These are phyloP conservation scores for Chesias legatella DNA, from an alignment of 2,888 invertebrate species.

Conservation along the genomic window DNA sequence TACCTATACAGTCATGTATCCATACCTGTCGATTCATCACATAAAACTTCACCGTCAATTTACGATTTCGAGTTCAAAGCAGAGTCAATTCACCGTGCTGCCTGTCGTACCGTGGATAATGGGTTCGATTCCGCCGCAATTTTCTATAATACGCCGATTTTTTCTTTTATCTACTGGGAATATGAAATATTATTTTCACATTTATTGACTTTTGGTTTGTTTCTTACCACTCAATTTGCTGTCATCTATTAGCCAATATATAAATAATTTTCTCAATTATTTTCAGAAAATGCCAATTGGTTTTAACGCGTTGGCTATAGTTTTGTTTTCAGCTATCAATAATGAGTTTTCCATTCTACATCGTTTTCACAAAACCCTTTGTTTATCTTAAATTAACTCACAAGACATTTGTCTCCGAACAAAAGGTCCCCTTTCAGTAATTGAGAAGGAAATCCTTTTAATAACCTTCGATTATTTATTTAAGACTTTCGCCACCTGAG, in stretches of 20 bases:
- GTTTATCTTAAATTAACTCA: constrained; percentile 22
- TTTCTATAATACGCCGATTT: constrained; percentile 23
- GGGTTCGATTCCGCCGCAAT: constrained; percentile 27
- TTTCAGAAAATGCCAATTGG: too few species aligned
- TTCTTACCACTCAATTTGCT: too few species aligned
- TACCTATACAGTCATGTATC: too few species aligned
- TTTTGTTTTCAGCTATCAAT: too few species aligned
- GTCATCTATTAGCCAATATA: too few species aligned
- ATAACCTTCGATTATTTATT: constrained; percentile 73
- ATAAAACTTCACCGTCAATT: constrained; percentile 13
- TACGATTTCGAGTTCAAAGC: constrained; percentile 17
- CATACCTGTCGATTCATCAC: too few species aligned
- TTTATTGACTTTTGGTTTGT: too few species aligned
- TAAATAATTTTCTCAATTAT: too few species aligned
- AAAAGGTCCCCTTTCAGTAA: constrained; percentile 52
- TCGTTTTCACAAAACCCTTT: constrained; percentile 8
- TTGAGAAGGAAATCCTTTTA: constrained; percentile 57
- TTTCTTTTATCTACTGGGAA: constrained; percentile 1
- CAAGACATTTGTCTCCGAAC: constrained; percentile 42
- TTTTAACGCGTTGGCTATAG: too few species aligned
- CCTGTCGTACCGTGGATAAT: constrained; percentile 27
- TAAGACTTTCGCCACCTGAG: constrained; percentile 71
- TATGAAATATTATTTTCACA: too few species aligned
- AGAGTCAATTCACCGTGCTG: constrained; percentile 18
- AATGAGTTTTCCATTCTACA: too few species aligned